phyloP scores from a whole-genome alignment of 2,888 invertebrate species.

The Acrobasis consociella region DNA sequence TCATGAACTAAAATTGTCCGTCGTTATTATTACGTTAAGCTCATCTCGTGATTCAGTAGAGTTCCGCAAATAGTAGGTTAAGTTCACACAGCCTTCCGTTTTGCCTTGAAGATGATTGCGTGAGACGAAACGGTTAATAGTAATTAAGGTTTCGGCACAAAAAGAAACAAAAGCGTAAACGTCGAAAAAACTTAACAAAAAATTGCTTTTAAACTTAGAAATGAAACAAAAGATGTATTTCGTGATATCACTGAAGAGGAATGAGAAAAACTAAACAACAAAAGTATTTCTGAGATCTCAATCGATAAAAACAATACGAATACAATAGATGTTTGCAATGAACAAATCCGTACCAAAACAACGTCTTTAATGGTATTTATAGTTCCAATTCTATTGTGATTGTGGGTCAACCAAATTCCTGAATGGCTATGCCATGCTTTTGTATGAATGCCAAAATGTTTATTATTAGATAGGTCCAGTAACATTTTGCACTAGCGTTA shows the following conservation, averaged over 20 bases:
- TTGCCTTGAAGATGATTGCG: slow-evolving; percentile 59
- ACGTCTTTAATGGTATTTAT: slow-evolving; percentile 14
- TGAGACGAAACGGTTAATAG: slow-evolving; percentile 50
- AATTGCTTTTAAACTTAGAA: neutral
- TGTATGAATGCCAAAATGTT: slow-evolving; percentile 18
- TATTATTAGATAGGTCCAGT: slow-evolving; percentile 15
- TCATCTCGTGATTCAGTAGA: slow-evolving; percentile 26
- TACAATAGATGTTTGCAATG: slow-evolving; percentile 9
- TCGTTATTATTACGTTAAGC: slow-evolving; percentile 8
- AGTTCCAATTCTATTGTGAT: neutral
- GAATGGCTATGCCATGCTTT: slow-evolving; percentile 2
- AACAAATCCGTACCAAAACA: neutral
- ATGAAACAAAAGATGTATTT: neutral
- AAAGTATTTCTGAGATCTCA: neutral
- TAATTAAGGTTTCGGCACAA: slow-evolving; percentile 60
- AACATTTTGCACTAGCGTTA: slow-evolving; percentile 10
- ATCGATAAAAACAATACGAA: slow-evolving; percentile 1
- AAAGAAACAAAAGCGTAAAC: slow-evolving; percentile 34
- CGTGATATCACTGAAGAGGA: neutral
- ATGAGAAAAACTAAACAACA: neutral
- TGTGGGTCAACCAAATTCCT: slow-evolving; percentile 15
- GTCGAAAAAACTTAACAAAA: neutral
- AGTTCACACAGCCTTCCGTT: slow-evolving; percentile 59
- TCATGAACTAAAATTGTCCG: neutral
- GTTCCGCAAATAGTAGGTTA: slow-evolving; percentile 46